Percentiles rank a stretch among this genome's conserved stretches.
Evolutionary conservation across 2,113 vertebrate genomes (phyloP).

Genomic region (Macrotus californicus): DNA sequence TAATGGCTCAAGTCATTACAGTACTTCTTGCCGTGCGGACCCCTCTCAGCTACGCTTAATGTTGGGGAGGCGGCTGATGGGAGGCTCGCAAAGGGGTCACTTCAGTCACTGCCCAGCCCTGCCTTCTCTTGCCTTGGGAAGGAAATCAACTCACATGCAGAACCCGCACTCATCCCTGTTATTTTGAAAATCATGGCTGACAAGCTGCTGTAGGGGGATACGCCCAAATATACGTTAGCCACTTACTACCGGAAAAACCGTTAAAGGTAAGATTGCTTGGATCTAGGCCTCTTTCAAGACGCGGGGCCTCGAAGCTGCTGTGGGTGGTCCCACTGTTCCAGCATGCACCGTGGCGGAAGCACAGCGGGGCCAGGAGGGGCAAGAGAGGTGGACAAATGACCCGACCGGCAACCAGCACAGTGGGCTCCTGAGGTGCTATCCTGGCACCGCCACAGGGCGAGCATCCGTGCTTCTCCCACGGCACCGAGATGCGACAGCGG

Average conservation of each 20-base stretch:
- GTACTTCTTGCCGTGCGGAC: slow-evolving; percentile 11
- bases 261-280: background rate
- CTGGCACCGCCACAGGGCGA: accelerated
- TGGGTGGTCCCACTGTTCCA: slow-evolving; percentile 35
- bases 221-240: slow-evolving; percentile 27
- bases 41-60: background rate
- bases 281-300: background rate
- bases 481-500: background rate
- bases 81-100: background rate
- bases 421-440: accelerated
- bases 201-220: slow-evolving; percentile 13
- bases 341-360: slow-evolving; percentile 68
- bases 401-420: accelerated
- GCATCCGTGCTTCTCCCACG: background rate
- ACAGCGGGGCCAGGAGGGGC: background rate
- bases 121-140: background rate
- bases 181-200: slow-evolving; percentile 18
- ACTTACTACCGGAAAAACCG: slow-evolving; percentile 31
- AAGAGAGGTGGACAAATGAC: accelerated
- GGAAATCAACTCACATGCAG: background rate
- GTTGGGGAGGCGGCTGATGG: background rate
- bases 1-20: slow-evolving; percentile 61
- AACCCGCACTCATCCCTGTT: accelerated
- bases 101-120: background rate
- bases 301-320: slow-evolving; percentile 45